Evolutionary conservation across 2,797 vertebrate species (phyloP).

Genomic region (Botia kubotai): DNA sequence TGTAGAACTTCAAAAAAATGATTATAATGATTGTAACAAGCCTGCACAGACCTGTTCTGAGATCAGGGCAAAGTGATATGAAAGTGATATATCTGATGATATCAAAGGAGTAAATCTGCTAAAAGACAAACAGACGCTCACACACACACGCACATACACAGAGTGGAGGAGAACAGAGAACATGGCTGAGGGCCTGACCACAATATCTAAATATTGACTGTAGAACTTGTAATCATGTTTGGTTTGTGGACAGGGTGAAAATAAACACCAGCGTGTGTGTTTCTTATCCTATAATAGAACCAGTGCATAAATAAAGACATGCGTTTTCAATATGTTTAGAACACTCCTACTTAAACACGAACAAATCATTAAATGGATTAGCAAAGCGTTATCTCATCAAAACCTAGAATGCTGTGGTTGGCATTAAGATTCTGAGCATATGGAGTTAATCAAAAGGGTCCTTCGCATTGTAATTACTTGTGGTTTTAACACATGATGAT

Average conservation of each 20-base stretch:
- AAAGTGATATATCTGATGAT: conserved; percentile 6
- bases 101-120: conserved; percentile 8
- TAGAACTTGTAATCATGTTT: conserved; percentile 76
- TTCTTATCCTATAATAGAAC: conserved; percentile 36
- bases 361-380: conserved; percentile 25
- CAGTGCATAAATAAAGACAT: conserved; percentile 14
- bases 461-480: too few relatives aligned
- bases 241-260: conserved; percentile 71
- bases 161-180: conserved; percentile 69
- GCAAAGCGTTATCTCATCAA: background rate
- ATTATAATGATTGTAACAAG: background rate
- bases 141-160: conserved; percentile 19
- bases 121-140: conserved; percentile 2
- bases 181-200: conserved; percentile 67
- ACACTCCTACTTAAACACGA: conserved; percentile 20
- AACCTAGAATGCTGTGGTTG: background rate
- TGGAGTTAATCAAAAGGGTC: conserved; percentile 24
- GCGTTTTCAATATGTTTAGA: conserved; percentile 27
- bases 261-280: conserved; percentile 68
- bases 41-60: background rate
- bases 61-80: conserved; percentile 6
- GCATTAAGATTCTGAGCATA: conserved; percentile 25
- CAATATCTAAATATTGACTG: conserved; percentile 80
- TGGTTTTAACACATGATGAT: conserved; percentile 61
- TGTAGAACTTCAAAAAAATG: background rate